Base-by-base conservation (phyloP, 2,113 vertebrate species). In the Genyomyrus donnyi region DNA sequence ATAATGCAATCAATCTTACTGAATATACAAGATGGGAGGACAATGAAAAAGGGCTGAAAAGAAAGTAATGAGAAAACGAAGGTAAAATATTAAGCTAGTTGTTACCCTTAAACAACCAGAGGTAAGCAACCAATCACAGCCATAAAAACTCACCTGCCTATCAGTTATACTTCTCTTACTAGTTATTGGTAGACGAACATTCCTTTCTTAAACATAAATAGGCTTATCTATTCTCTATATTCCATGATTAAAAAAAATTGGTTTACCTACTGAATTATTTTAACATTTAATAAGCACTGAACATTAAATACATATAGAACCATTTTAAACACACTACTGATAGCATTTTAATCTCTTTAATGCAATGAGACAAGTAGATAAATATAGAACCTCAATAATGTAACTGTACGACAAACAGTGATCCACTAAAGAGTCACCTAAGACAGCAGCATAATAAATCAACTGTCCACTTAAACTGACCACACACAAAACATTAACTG, bases 401-500 rank as follows among this genome's bases (percentile, higher is more conserved):
- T 49, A 27, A 50, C 42, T 85, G 39, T n/a, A 27, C 52, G 8
- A 83, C 66, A 7, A 27, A 45, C 70, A 46, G 89, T 10, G 27
- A 35, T 58, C 50, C 8, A 48, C 66, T 87, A 21, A 91, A 24
- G 24, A 56, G 53, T 46, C 35, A 52, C 4, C 77, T 62, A 87
- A 11, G 42, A 49, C 52, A 48, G 45, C n/a, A 74, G 88, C 42
- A n/a, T 13, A 91, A 70, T 46, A 50, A 88, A 90, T 93, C 89
- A 90, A 88, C 85, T 53, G 53, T 45, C 39, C 58, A 85, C 89
- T 91, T 88, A 70, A 88, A 89, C n/a, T 39, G 90, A 90, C 58
- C 89, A 85, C 88, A 77, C 83, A 77, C 87, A 77, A 86, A 89
- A 90, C 88, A 74, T 52, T 45, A 15, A 50, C 35, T 53, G 31